These are phyloP conservation scores for Caranx melampygus DNA, from an alignment of 2,113 vertebrate species.

Conservation along the genomic window DNA sequence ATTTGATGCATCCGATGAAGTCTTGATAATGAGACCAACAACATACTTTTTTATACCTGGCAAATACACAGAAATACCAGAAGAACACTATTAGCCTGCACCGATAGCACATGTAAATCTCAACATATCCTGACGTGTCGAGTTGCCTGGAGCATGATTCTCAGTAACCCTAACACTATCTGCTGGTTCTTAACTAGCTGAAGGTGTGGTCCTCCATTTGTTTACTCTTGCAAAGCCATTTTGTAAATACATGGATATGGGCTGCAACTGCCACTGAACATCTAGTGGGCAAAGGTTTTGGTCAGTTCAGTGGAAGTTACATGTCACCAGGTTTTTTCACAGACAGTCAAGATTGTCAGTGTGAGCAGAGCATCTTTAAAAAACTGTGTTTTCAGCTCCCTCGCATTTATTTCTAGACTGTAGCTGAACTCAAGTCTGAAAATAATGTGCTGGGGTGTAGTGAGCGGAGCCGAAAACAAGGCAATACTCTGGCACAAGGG, in stretches of 20 bases:
- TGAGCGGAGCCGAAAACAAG: conserved; percentile 76
- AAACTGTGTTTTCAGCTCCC: conserved; percentile 58
- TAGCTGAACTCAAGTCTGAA: conserved; percentile 27
- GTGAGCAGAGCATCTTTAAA: conserved; percentile 61
- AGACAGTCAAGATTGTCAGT: conserved; percentile 48
- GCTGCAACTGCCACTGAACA: conserved; percentile 59
- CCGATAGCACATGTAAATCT: neutral
- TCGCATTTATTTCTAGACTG: conserved; percentile 40
- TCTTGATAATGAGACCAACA: conserved; percentile 99
- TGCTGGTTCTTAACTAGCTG: conserved; percentile 33
- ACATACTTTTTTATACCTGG: conserved; percentile 99
- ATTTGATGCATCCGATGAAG: conserved; percentile 95
- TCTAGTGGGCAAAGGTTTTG: conserved; percentile 14
- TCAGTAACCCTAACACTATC: conserved; percentile 42
- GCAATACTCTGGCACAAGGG: conserved; percentile 76
- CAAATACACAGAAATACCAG: conserved; percentile 65
- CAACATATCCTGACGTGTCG: conserved; percentile 57
- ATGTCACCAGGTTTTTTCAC: conserved; percentile 36
- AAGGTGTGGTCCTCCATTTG: conserved; percentile 33
- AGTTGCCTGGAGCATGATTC: conserved; percentile 54
- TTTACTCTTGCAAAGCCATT: conserved; percentile 42
- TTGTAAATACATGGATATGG: conserved; percentile 32
- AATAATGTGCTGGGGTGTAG: conserved; percentile 58
- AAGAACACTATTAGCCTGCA: conserved; percentile 20
- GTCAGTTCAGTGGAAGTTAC: conserved; percentile 56